A percentile compares a stretch with the other conserved stretches of the same genome.
phyloP scores from a whole-genome alignment of 1,140 invertebrate species.

The Pemphigus obesinymphae region DNA sequence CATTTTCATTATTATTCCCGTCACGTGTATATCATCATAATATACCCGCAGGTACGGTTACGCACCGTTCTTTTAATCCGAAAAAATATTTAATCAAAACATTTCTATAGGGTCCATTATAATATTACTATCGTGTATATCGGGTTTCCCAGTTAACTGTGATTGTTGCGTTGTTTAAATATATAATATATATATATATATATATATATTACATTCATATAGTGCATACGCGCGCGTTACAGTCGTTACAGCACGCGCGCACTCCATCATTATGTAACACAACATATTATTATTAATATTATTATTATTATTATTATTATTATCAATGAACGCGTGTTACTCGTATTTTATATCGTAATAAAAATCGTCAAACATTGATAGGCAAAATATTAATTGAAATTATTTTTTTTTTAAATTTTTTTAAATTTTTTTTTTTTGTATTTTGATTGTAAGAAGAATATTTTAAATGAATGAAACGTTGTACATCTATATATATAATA shows the following conservation, averaged over 20 bases:
- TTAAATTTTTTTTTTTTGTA: background rate
- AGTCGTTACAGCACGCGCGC: too few species aligned
- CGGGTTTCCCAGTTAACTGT: slow-evolving; percentile 33
- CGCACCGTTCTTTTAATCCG: background rate
- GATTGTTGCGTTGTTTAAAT: background rate
- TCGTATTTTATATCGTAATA: background rate
- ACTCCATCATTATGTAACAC: background rate
- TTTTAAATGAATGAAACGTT: slow-evolving; percentile 24
- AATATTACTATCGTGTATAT: background rate
- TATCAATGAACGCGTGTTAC: background rate
- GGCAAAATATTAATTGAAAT: background rate
- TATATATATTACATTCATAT: too few species aligned
- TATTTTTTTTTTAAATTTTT: background rate
- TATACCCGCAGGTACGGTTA: too few species aligned
- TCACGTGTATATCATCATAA: too few species aligned
- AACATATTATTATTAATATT: too few species aligned
- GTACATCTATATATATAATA: background rate
- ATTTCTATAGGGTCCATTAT: slow-evolving; percentile 22
- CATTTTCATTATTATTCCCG: background rate
- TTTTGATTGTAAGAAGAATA: slow-evolving; percentile 13
- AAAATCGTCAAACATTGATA: background rate
- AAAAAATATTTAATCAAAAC: background rate
- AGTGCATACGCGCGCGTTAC: background rate
- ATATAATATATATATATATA: too few species aligned
- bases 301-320: too few species aligned